Evolutionary conservation across 2,888 invertebrate genomes (phyloP), one percentile per base, ranked within the genome.

Genomic region (Megamerina dolium): DNA sequence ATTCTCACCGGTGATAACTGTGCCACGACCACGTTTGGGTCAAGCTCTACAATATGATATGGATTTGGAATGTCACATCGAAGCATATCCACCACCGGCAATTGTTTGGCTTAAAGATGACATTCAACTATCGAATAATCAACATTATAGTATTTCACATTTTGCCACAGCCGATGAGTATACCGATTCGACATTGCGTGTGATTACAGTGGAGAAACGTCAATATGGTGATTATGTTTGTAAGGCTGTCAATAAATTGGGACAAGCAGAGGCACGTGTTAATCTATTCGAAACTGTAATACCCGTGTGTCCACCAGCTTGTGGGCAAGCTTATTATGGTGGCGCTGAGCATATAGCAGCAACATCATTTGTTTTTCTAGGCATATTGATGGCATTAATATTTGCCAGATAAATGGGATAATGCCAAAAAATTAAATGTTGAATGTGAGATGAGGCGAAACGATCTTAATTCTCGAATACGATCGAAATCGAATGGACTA

Each of bases 31-130:
- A 0, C 76, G 91, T 17, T 73, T 91, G 23, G 90, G 90, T 10
- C 80, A 80, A 76, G 93, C 93, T 0, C 73, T 93, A 9, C 92
- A 92, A 65, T 93, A 91, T 61, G 91, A 94, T 58, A 92, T 93
- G 85, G 90, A 93, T 60, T 69, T 95, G 50, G 93, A 94, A 62
- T 95, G 95, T 61, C 92, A 92, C 68, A 87, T 93, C 12, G 91
- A 91, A 65, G 94, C 94, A 0, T 93, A 92, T 70, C 95, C 95
- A 0, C 90, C 90, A 3, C 94, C 95, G 0, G 89, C 88, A 2
- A 90, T 95, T 51, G 79, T 82, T 1, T 95, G 95, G 95, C 74
- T 87, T 4, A 93, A 93, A 66, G 90, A 90, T 40, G 85, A 83
- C 35, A 75, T 83, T 1, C 82, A 83, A 47, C 68, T 93, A 3